phyloP scores from a whole-genome alignment of 2,113 vertebrate species.

The Nibea albiflora region DNA sequence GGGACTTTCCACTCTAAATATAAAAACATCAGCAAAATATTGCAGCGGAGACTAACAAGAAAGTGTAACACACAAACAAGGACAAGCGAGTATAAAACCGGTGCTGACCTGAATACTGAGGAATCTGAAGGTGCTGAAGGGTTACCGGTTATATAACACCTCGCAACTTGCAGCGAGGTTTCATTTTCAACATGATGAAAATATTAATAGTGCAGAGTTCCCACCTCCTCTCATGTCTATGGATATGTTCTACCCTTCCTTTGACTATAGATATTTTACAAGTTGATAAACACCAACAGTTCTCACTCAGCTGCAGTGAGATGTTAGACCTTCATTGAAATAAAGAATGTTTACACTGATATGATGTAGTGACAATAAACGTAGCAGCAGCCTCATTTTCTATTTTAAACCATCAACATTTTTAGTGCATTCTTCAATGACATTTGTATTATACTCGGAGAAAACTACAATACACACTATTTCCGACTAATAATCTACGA shows the following conservation, averaged over 20 bases:
- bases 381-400: neutral
- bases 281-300: neutral
- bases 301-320: neutral
- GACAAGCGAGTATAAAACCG: slow-evolving; percentile 22
- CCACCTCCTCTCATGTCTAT: slow-evolving; percentile 17
- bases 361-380: neutral
- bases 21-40: slow-evolving; percentile 8
- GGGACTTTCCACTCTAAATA: neutral
- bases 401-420: neutral
- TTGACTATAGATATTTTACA: neutral
- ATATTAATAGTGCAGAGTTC: slow-evolving; percentile 53
- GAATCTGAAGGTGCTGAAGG: slow-evolving; percentile 39
- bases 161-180: slow-evolving; percentile 40
- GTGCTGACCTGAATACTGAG: slow-evolving; percentile 48
- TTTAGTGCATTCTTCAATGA: neutral
- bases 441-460: neutral
- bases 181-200: slow-evolving; percentile 58
- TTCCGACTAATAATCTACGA: no score
- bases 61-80: slow-evolving; percentile 41
- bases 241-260: neutral
- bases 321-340: neutral
- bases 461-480: no score
- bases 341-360: no score
- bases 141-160: slow-evolving; percentile 44
- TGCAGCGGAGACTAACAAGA: slow-evolving; percentile 18